Percentiles rank a stretch among this genome's conserved stretches.
phyloP scores from a whole-genome alignment of 1,140 invertebrate genomes.

The Tetranychus cinnabarinus region DNA sequence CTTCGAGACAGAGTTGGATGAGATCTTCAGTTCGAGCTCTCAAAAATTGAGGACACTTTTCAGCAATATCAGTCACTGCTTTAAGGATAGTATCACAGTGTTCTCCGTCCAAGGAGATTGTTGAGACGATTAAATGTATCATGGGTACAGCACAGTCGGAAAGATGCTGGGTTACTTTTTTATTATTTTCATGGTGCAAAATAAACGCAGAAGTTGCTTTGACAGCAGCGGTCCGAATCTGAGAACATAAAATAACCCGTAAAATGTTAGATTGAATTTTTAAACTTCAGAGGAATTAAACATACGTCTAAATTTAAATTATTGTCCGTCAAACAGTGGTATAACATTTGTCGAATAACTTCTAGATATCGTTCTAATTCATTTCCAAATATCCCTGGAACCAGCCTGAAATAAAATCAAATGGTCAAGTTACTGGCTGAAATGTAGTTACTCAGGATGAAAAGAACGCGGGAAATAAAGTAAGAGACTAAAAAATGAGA shows the following conservation, averaged over 20 bases:
- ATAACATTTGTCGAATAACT: slow-evolving; percentile 82
- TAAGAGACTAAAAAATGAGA: no score
- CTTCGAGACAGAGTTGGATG: slow-evolving; percentile 68
- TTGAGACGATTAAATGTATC: slow-evolving; percentile 29
- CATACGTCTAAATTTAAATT: slow-evolving; percentile 30
- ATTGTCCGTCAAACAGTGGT: slow-evolving; percentile 44
- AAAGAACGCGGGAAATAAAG: no score
- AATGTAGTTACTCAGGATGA: background rate
- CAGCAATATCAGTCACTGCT: slow-evolving; percentile 73
- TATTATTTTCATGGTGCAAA: slow-evolving; percentile 67
- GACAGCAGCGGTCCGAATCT: slow-evolving; percentile 25
- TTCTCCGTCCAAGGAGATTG: slow-evolving; percentile 30
- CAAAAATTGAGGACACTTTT: slow-evolving; percentile 74
- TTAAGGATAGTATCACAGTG: slow-evolving; percentile 78
- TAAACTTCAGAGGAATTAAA: background rate
- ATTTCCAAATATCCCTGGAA: slow-evolving; percentile 89
- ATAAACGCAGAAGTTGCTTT: slow-evolving; percentile 54
- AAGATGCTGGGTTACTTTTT: slow-evolving; percentile 61
- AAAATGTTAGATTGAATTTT: background rate
- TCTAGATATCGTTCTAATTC: slow-evolving; percentile 64
- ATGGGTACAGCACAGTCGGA: slow-evolving; percentile 52
- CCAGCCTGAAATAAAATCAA: slow-evolving; percentile 33
- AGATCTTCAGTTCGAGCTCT: slow-evolving; percentile 60
- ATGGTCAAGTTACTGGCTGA: background rate
- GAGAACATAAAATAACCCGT: background rate